Percentiles rank a stretch among this genome's conserved stretches.
phyloP scores from a whole-genome alignment of 2,113 vertebrate genomes.

The Boleophthalmus pectinirostris region DNA sequence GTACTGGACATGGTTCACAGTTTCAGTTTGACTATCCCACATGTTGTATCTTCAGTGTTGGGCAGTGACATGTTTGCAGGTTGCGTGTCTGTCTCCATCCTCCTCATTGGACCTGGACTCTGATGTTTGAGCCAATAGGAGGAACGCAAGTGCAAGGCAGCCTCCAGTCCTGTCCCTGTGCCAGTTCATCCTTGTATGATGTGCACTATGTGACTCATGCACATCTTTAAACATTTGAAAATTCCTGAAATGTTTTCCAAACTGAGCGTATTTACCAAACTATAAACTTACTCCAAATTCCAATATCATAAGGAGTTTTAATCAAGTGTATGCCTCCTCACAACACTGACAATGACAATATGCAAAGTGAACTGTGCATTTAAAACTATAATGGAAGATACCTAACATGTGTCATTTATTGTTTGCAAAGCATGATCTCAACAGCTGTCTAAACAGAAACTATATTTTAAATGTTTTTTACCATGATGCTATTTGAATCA shows the following conservation, averaged over 20 bases:
- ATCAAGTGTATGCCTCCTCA: too few species aligned
- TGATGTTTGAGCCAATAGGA: slow-evolving; percentile 47
- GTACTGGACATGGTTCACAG: background rate
- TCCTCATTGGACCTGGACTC: slow-evolving; percentile 47
- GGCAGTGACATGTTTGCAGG: slow-evolving; percentile 52
- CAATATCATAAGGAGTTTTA: too few species aligned
- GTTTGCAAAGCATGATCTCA: too few species aligned
- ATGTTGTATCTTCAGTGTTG: background rate
- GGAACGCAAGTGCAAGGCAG: slow-evolving; percentile 2
- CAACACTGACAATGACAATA: too few species aligned
- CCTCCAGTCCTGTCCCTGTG: slow-evolving; percentile 21
- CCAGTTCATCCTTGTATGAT: slow-evolving; percentile 14
- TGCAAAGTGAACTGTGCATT: background rate
- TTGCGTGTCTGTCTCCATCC: slow-evolving; percentile 38
- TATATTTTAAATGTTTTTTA: too few species aligned
- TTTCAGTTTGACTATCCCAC: background rate
- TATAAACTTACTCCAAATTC: too few species aligned
- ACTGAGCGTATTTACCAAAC: too few species aligned
- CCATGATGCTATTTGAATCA: too few species aligned
- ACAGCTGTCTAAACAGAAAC: too few species aligned
- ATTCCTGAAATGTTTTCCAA: background rate
- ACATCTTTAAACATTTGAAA: background rate
- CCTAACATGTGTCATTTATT: too few species aligned
- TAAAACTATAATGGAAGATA: too few species aligned
- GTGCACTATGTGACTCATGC: slow-evolving; percentile 5